Conservation (phyloP, 2,888 invertebrate species). For the Subacronicta megacephala region DNA sequence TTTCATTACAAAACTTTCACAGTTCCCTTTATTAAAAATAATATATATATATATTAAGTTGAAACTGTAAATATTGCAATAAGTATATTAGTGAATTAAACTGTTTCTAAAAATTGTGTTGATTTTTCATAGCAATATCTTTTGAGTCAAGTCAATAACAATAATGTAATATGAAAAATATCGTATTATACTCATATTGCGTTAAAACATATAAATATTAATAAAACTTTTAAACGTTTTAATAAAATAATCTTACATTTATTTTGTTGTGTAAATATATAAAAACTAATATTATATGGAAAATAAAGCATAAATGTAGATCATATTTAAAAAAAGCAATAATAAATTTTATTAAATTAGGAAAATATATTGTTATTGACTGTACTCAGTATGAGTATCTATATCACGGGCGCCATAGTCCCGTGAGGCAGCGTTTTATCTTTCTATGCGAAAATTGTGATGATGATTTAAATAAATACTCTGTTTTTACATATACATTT, state of each 20-base stretch:
- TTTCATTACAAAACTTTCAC: conserved; percentile 14
- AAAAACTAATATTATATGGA: conserved; percentile 12
- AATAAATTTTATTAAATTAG: conserved; percentile 16
- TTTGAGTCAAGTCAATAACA: conserved; percentile 37
- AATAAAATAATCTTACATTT: background rate
- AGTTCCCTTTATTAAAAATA: conserved; percentile 41
- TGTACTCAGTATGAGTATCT: conserved; percentile 31
- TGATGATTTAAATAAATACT: conserved; percentile 79
- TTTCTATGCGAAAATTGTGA: conserved; percentile 81
- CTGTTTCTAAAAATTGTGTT: conserved; percentile 38
- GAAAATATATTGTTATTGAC: conserved; percentile 40
- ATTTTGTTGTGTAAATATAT: conserved; percentile 7
- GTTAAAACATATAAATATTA: no score
- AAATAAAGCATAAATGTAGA: conserved; percentile 14
- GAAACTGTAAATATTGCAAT: conserved; percentile 61
- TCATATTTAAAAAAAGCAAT: conserved; percentile 32
- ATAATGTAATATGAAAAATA: conserved; percentile 5
- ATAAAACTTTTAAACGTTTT: background rate
- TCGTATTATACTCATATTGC: background rate
- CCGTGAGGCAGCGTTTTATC: conserved; percentile 73
- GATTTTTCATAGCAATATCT: conserved; percentile 37
- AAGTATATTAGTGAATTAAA: conserved; percentile 54
- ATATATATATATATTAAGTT: conserved; percentile 42
- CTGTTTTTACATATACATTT: conserved; percentile 74
- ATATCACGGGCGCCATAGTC: conserved; percentile 47